A percentile compares a stretch with the other conserved stretches of the same genome.
Evolutionary conservation across 2,888 invertebrate genomes (phyloP).

Genomic region (Cenopis cana): DNA sequence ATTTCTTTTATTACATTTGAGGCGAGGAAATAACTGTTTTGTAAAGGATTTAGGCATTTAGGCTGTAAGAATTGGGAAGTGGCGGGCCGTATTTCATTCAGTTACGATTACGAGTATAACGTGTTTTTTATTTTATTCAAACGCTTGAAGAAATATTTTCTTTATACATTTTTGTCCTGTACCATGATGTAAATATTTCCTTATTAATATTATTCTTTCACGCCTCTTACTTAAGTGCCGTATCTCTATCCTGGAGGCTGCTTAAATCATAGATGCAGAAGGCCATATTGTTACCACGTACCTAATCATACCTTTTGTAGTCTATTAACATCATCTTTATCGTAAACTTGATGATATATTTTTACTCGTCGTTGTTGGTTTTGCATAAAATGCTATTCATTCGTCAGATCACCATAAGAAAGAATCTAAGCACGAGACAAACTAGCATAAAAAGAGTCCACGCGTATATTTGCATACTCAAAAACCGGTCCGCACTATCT

Average conservation of each 20-base stretch:
- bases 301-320: neutral
- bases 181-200: neutral
- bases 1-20: slow-evolving; percentile 43
- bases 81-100: slow-evolving; percentile 13
- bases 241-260: too few species aligned
- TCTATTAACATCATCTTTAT: neutral
- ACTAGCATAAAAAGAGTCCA: slow-evolving; percentile 82
- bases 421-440: slow-evolving; percentile 66
- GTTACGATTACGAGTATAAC: slow-evolving; percentile 13
- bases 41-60: slow-evolving; percentile 32
- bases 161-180: neutral
- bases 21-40: slow-evolving; percentile 40
- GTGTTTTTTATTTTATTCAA: slow-evolving; percentile 18
- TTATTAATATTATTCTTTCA: neutral
- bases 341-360: neutral
- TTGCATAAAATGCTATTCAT: neutral
- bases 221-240: too few species aligned
- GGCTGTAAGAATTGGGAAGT: slow-evolving; percentile 14
- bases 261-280: too few species aligned
- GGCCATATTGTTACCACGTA: too few species aligned
- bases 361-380: neutral
- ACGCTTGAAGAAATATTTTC: slow-evolving; percentile 1
- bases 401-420: slow-evolving; percentile 68
- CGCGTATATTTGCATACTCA: slow-evolving; percentile 79
- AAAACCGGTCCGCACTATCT: slow-evolving; percentile 67